A percentile compares a stretch with the other conserved stretches of the same genome.
Evolutionary conservation across 1,140 invertebrate species (phyloP).

Genomic region (Drosophila pandora): DNA sequence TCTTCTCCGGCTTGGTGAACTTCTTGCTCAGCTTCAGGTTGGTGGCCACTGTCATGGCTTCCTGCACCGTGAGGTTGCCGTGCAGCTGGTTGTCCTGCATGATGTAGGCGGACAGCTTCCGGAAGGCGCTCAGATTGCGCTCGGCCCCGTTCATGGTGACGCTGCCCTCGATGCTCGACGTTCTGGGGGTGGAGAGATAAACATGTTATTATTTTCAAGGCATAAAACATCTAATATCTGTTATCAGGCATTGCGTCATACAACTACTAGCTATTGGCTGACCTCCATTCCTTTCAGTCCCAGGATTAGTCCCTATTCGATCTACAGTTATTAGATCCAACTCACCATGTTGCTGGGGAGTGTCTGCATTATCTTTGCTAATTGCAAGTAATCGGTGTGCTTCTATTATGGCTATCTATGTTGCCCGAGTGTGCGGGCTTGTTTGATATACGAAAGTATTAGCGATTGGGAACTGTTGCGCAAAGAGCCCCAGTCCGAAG

Average conservation of each 20-base stretch:
- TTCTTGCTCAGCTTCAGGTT: constrained; percentile 93
- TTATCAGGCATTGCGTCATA: background rate
- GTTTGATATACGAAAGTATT: constrained; percentile 18
- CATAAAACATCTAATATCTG: background rate
- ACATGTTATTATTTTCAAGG: too few relatives aligned
- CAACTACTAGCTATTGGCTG: too few relatives aligned
- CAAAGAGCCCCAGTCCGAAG: constrained; percentile 40
- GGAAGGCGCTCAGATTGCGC: constrained; percentile 94
- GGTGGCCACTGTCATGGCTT: constrained; percentile 96
- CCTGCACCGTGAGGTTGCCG: constrained; percentile 95
- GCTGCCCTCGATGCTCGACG: constrained; percentile 90
- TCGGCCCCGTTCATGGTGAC: constrained; percentile 94
- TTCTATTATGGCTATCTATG: constrained; percentile 23
- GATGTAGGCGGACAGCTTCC: constrained; percentile 98
- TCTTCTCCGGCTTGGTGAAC: constrained; percentile 88
- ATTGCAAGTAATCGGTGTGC: constrained; percentile 29
- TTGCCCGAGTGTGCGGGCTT: constrained; percentile 2
- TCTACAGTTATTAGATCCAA: background rate
- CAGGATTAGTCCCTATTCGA: too few relatives aligned
- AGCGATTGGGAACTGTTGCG: constrained; percentile 9
- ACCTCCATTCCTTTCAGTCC: too few relatives aligned
- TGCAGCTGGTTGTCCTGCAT: constrained; percentile 99
- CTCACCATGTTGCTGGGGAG: constrained; percentile 6
- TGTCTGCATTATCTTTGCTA: constrained; percentile 13
- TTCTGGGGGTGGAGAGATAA: constrained; percentile 84